Conservation (phyloP, 2,888 invertebrate species). For the Sinohyriopsis cumingii region DNA sequence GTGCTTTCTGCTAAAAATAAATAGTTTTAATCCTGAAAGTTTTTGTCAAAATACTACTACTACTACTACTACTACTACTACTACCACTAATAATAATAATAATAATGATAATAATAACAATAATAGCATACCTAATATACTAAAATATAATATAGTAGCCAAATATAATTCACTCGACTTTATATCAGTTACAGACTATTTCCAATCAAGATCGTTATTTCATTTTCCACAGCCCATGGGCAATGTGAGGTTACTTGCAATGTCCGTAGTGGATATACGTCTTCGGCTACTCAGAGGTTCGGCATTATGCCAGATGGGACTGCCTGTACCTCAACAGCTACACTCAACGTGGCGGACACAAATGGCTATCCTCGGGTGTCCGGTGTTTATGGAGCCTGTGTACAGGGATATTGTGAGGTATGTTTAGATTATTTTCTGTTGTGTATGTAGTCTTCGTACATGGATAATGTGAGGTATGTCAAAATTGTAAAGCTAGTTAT, state of each 20-base stretch:
- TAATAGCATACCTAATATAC: no score
- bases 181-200: no score
- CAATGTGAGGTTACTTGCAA: conserved; percentile 31
- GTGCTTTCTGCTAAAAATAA: no score
- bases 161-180: no score
- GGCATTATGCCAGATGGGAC: conserved; percentile 37
- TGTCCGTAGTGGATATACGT: background rate
- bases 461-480: conserved; percentile 27
- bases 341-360: conserved; percentile 10
- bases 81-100: no score
- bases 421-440: conserved; percentile 3
- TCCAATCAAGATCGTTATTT: background rate
- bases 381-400: conserved; percentile 14
- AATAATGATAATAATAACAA: no score
- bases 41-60: no score
- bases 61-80: no score
- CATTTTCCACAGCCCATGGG: conserved; percentile 14
- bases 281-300: conserved; percentile 9
- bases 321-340: conserved; percentile 10
- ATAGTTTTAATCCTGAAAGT: no score
- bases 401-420: conserved; percentile 30
- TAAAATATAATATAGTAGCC: no score
- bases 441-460: conserved; percentile 14
- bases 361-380: conserved; percentile 10
- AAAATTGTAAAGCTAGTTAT: no score